phyloP scores from a whole-genome alignment of 2,797 vertebrate species.

The Phrynocephalus forsythii region DNA sequence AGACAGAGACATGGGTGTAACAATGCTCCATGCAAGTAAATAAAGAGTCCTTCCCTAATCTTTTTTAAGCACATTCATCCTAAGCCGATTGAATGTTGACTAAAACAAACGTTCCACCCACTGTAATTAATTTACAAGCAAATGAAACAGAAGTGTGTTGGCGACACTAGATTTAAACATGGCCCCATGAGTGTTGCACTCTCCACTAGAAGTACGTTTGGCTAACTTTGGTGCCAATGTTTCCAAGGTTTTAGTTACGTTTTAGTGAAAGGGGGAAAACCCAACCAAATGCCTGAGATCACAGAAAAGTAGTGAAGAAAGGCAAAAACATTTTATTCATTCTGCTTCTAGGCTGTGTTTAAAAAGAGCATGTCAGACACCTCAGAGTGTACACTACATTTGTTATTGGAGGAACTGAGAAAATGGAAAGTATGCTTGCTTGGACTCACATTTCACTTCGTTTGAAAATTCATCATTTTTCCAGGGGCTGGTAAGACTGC shows the following conservation, averaged over 20 bases:
- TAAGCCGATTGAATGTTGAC: not conserved
- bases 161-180: constrained; percentile 1
- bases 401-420: constrained; percentile 32
- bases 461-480: constrained; percentile 35
- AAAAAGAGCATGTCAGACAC: constrained; percentile 11
- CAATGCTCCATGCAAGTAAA: not conserved
- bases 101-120: not conserved
- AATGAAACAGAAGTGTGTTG: not conserved
- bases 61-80: not conserved
- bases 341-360: not conserved
- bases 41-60: constrained; percentile 8
- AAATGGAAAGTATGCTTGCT: constrained; percentile 40
- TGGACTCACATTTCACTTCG: constrained; percentile 18
- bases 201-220: not conserved
- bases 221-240: not conserved
- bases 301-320: constrained; percentile 18
- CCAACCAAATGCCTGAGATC: not conserved
- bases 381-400: not conserved
- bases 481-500: constrained; percentile 13
- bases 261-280: not conserved
- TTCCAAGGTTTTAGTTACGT: not conserved
- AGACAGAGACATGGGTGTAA: not conserved
- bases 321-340: constrained; percentile 3
- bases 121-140: constrained; percentile 1
- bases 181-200: not conserved